These are phyloP conservation scores for Scortum barcoo DNA, from an alignment of 2,113 vertebrate species.

Conservation along the genomic window DNA sequence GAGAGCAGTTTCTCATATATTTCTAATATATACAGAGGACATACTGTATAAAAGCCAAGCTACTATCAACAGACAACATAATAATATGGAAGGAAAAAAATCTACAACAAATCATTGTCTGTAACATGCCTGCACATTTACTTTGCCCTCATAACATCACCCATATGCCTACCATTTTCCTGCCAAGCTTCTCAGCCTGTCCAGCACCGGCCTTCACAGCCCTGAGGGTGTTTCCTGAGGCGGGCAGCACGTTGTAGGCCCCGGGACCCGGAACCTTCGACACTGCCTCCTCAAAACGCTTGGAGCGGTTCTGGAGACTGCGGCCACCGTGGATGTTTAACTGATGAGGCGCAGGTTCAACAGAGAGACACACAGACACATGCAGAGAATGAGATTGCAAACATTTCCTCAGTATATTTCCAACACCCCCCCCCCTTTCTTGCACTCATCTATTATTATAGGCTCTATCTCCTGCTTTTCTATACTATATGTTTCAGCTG, in stretches of 20 bases:
- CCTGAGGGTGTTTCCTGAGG: slow-evolving; percentile 19
- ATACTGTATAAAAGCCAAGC: not conserved
- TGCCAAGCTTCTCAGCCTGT: slow-evolving; percentile 30
- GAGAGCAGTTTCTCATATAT: not conserved
- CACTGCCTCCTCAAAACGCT: slow-evolving; percentile 81
- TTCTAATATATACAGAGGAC: not conserved
- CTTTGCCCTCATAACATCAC: slow-evolving; percentile 4
- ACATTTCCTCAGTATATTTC: not conserved
- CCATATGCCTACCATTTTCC: slow-evolving; percentile 57
- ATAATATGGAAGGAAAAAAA: not conserved
- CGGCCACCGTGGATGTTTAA: slow-evolving; percentile 78
- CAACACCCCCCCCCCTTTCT: not conserved
- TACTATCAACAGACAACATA: not conserved
- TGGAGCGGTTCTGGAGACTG: slow-evolving; percentile 86
- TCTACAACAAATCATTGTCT: not conserved
- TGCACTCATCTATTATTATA: not conserved
- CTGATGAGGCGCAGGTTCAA: slow-evolving; percentile 52
- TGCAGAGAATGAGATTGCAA: not conserved
- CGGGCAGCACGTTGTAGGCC: slow-evolving; percentile 73
- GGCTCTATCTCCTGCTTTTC: not conserved
- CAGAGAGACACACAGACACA: slow-evolving; percentile 10
- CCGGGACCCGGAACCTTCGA: slow-evolving; percentile 85
- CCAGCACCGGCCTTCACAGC: slow-evolving; percentile 15
- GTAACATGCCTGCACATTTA: not conserved
- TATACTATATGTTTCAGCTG: not conserved